Conservation (phyloP, 1,140 invertebrate species). For the Bombus waltoni region DNA sequence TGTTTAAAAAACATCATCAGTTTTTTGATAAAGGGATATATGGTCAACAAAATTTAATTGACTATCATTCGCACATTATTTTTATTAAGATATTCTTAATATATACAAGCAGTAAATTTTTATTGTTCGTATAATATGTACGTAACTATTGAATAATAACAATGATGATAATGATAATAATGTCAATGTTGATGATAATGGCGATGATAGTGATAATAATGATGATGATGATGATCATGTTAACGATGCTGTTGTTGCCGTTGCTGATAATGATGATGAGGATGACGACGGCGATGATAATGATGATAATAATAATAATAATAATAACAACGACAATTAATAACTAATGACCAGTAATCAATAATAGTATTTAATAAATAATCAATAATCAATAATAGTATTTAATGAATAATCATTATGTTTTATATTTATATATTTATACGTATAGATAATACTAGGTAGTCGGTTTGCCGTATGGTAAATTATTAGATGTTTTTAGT, state of each 20-base stretch:
- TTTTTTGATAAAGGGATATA: not conserved
- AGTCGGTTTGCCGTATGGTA: conserved; percentile 51
- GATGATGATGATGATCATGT: no score
- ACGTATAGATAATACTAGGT: conserved; percentile 65
- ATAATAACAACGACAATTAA: not conserved
- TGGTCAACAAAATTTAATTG: not conserved
- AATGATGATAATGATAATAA: conserved; percentile 13
- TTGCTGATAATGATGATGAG: not conserved
- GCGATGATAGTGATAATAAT: not conserved
- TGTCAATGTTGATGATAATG: not conserved
- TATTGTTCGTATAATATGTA: conserved; percentile 73
- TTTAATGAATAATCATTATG: conserved; percentile 59
- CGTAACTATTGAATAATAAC: conserved; percentile 64
- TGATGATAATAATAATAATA: not conserved
- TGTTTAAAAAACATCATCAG: not conserved
- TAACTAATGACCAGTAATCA: not conserved
- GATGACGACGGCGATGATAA: not conserved
- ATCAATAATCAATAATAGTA: conserved; percentile 64
- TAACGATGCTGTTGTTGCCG: not conserved
- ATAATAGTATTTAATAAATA: conserved; percentile 5
- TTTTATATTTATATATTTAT: conserved; percentile 58
- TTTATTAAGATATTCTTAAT: conserved; percentile 77
- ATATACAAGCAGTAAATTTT: conserved; percentile 79
- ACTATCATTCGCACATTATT: conserved; percentile 73
- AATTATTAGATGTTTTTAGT: conserved; percentile 23